phyloP scores from a whole-genome alignment of 2,888 invertebrate genomes.

The Synanthedon andrenaeformis region DNA sequence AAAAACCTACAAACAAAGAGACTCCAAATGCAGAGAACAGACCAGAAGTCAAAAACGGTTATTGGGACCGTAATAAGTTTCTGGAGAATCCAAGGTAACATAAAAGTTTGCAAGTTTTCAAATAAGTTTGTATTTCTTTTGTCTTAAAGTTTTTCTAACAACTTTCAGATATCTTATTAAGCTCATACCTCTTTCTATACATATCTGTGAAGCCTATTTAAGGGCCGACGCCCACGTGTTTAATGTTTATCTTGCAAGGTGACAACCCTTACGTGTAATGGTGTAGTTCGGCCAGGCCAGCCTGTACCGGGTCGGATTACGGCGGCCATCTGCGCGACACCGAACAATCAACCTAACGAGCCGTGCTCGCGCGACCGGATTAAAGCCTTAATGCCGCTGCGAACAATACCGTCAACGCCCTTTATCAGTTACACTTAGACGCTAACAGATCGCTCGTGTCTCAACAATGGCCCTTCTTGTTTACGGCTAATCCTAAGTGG shows the following conservation, averaged over 20 bases:
- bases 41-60: too few species aligned
- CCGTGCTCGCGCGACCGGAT: slow-evolving; percentile 57
- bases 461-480: slow-evolving; percentile 59
- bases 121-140: too few species aligned
- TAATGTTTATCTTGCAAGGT: neutral
- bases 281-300: slow-evolving; percentile 6
- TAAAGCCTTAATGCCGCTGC: slow-evolving; percentile 59
- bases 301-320: slow-evolving; percentile 53
- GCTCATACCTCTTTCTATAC: too few species aligned
- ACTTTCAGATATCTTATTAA: too few species aligned
- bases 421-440: slow-evolving; percentile 57
- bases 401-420: slow-evolving; percentile 57
- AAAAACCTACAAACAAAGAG: too few species aligned
- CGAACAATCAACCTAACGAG: slow-evolving; percentile 68
- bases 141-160: too few species aligned
- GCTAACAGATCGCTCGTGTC: slow-evolving; percentile 61
- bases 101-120: too few species aligned
- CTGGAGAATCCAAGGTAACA: too few species aligned
- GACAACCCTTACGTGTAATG: neutral
- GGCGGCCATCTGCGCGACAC: slow-evolving; percentile 61
- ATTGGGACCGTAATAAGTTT: too few species aligned
- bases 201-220: too few species aligned
- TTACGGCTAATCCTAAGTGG: slow-evolving; percentile 20
- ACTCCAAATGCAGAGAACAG: too few species aligned
- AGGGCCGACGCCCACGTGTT: too few species aligned